Evolutionary conservation across 2,797 vertebrate genomes (phyloP), one percentile per base, ranked within the genome.

Genomic region (Alca torda): DNA sequence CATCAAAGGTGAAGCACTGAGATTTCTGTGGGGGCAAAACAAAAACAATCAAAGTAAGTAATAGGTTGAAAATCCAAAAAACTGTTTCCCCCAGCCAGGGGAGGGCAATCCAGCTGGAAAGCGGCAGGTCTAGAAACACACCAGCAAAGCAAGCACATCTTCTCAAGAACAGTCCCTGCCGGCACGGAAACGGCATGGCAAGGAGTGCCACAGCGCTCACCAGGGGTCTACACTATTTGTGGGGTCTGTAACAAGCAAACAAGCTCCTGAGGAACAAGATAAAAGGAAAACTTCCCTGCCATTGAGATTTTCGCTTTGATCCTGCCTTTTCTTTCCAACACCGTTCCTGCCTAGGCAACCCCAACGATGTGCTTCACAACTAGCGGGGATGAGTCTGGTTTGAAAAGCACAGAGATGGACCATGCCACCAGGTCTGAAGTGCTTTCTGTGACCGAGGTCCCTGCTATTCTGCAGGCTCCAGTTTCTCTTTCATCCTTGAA

Each of bases 1-100:
- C 96, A 2, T 97, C 98, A 43, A 99, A 99, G n/a, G 96, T 98
- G 94, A 99, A 99, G 95, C 98, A 99, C 93, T 99, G 98, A 87
- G 96, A 98, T 95, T 98, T 99, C 99, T 99, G 95, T 17, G 72
- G 77, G 53, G 63, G 23, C 23, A 67, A 86, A 92, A 24, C 16
- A 83, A 24, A 59, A 88, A 4, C 26, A 43, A 5, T 31, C 16
- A 63, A 56, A 57, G 11, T 3, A 60, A 77, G 48, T 4, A 63
- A 48, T 0, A 61, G 23, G 21, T 77, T 61, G 50, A 45, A 87
- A 39, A 15, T 7, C n/a, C 61, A 45, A 2, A 9, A 21, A 31
- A 48, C 6, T 6, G 21, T 28, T 43, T 33, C 18, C 4, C 60
- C 35, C 43, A 51, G 31, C 4, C 41, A 73, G 48, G 30, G 26